Percentiles rank a stretch among this genome's conserved stretches.
Conservation (phyloP, 2,113 vertebrate genomes). For the Heptranchias perlo region DNA sequence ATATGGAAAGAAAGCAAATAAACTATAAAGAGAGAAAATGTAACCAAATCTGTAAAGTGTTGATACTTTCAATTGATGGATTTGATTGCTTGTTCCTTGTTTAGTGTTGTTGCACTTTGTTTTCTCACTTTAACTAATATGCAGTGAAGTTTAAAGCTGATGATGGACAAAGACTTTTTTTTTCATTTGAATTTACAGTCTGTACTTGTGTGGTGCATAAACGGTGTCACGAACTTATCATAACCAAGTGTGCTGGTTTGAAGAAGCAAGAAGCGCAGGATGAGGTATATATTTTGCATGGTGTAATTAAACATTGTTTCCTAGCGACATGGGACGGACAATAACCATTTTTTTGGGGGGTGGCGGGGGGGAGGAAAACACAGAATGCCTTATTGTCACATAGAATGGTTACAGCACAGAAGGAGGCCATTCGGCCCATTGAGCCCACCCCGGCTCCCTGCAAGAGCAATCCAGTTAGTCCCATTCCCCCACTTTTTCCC, state of each 20-base stretch:
- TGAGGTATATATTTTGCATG: constrained; percentile 69
- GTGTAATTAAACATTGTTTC: background rate
- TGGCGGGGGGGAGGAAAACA: background rate
- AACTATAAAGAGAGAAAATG: background rate
- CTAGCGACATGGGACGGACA: background rate
- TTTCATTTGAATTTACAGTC: constrained; percentile 62
- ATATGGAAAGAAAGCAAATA: background rate
- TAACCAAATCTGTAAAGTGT: background rate
- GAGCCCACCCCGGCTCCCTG: no score
- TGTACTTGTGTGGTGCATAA: constrained; percentile 98
- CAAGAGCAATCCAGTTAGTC: no score
- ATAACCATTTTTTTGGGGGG: background rate
- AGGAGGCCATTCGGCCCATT: no score
- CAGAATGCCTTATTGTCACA: background rate
- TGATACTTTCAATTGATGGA: background rate
- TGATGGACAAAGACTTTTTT: background rate
- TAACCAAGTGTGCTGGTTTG: constrained; percentile 93
- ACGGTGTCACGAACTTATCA: constrained; percentile 95
- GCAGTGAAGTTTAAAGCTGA: background rate
- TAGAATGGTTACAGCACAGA: no score
- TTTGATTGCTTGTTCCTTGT: background rate
- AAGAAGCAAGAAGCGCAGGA: constrained; percentile 94
- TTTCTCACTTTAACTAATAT: background rate
- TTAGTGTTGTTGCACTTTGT: background rate
- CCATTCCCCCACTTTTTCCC: no score